Evolutionary conservation across 2,113 vertebrate species (phyloP), one percentile per base, ranked within the genome.

Genomic region (Pedetes capensis): DNA sequence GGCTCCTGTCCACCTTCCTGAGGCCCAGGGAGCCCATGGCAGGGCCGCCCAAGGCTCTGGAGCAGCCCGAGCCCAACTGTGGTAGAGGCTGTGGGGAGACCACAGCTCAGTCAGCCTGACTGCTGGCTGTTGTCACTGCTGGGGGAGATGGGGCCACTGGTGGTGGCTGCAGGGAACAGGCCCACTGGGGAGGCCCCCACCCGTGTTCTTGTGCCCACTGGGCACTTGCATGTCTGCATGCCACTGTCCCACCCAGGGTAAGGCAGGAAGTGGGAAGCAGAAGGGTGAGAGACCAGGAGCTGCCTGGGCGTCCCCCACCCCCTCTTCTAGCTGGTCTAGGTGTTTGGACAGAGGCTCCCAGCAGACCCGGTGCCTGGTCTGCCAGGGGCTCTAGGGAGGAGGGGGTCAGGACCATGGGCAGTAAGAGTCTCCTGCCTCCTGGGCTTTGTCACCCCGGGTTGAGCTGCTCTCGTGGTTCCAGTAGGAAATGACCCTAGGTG

Each of bases 121-220:
- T n/a, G n/a, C 74, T 29, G 34, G 27, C 59, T 68, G 63, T 4
- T 16, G 12, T 16, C 8, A 0, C 42, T 20, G 17, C 76, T 44
- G 72, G 68, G 49, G 29, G 25, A 32, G 55, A 17, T 18, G 57
- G 44, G 42, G 47, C 53, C 34, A 0, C 37, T 25, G 74, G 12
- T 0, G 6, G 16, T 3, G 42, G 42, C 29, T 25, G 1, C 29
- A 47, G 47, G 51, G 9, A 8, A 4, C 29, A 23, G 5, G 3
- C 37, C 44, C 42, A 4, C 18, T 2, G 29, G 39, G 42, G 10
- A 8, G 47, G 59, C 32, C n/a, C 44, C 51, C 75, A 34, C 37
- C 3, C 1, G 0, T 23, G 27, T 85, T 23, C 27, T 42, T 27
- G 25, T 39, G 22, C 68, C 47, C 6, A 27, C 5, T 3, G 3